Percentiles rank a stretch among this genome's conserved stretches.
Conservation (phyloP, 2,888 invertebrate species). For the Cerastis leucographa region DNA sequence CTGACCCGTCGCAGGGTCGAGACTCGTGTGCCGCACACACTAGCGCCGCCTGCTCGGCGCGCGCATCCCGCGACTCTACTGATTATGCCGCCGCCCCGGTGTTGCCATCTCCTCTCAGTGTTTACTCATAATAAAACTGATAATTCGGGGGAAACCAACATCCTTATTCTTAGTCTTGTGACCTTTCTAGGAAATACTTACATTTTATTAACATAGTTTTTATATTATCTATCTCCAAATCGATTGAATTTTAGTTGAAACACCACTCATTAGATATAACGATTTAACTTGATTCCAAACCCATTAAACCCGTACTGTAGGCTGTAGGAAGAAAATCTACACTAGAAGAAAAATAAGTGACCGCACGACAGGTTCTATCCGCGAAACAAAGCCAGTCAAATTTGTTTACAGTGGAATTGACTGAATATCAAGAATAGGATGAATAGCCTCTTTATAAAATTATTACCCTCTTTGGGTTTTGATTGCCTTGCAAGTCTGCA, state of each 20-base stretch:
- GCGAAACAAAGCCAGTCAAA: background rate
- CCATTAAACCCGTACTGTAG: background rate
- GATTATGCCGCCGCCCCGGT: constrained; percentile 67
- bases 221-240: background rate
- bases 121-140: constrained; percentile 60
- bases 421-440: background rate
- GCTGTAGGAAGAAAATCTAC: background rate
- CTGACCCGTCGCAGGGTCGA: constrained; percentile 80
- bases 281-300: background rate
- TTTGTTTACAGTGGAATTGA: constrained; percentile 10
- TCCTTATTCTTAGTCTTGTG: constrained; percentile 12
- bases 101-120: constrained; percentile 72
- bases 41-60: constrained; percentile 75
- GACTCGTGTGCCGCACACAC: constrained; percentile 72
- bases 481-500: background rate
- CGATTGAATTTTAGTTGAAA: background rate
- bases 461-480: too few species aligned
- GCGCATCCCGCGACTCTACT: constrained; percentile 72
- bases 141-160: constrained; percentile 24
- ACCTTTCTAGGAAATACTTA: constrained; percentile 11
- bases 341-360: background rate
- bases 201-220: background rate
- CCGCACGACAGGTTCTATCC: background rate
- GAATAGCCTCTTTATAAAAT: constrained; percentile 4
- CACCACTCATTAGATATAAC: constrained; percentile 6